Conservation (phyloP, 2,113 vertebrate species). For the Nothocercus julius region DNA sequence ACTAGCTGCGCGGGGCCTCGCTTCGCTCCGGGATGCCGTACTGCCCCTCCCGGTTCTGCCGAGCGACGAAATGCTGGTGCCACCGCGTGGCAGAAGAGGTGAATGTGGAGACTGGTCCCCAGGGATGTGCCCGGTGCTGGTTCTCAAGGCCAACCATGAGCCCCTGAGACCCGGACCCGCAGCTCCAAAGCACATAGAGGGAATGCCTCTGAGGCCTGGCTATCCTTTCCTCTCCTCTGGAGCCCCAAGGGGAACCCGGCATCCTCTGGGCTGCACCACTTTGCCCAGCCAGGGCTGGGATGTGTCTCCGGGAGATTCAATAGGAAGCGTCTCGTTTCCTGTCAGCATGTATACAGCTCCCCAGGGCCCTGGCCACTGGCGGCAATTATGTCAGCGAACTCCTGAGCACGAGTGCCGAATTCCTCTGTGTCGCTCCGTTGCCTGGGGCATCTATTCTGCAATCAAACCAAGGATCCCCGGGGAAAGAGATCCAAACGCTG, state of each 20-base stretch:
- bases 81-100: background rate
- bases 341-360: background rate
- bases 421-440: background rate
- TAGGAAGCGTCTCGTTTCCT: background rate
- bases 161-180: background rate
- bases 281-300: rapidly evolving
- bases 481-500: background rate
- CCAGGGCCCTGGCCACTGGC: background rate
- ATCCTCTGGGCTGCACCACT: rapidly evolving
- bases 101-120: background rate
- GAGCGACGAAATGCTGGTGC: background rate
- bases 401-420: background rate
- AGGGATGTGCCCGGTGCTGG: rapidly evolving
- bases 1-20: too few relatives aligned
- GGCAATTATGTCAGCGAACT: background rate
- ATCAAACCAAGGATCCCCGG: rapidly evolving
- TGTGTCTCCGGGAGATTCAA: background rate
- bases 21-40: background rate
- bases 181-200: rapidly evolving
- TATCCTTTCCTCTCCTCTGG: background rate
- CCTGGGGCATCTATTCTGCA: background rate
- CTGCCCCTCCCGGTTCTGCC: background rate
- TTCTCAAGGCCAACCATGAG: background rate
- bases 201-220: background rate
- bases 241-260: background rate